phyloP scores from a whole-genome alignment of 2,113 vertebrate species.

The Protobothrops mucrosquamatus region DNA sequence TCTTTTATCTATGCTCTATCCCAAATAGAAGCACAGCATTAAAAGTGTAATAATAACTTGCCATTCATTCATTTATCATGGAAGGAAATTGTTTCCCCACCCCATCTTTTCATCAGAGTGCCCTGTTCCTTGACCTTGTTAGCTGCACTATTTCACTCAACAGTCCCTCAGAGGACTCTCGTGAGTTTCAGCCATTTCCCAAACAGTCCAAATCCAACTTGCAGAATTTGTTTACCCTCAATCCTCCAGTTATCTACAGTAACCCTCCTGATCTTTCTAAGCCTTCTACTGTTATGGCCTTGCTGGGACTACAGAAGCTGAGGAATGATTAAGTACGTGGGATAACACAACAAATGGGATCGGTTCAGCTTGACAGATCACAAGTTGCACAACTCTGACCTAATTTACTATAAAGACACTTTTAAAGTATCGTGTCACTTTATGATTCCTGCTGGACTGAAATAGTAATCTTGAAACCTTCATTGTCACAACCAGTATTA shows the following conservation, averaged over 20 bases:
- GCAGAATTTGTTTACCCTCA: neutral
- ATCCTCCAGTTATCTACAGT: neutral
- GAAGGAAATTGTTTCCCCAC: neutral
- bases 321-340: neutral
- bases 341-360: neutral
- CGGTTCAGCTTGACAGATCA: neutral
- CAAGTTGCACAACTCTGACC: neutral
- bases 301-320: neutral
- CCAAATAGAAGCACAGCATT: constrained; percentile 4
- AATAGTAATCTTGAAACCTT: neutral
- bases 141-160: neutral
- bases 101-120: neutral
- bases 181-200: neutral
- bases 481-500: constrained; percentile 1
- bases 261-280: neutral
- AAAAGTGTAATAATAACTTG: neutral
- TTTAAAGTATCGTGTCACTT: neutral
- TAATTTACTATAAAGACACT: neutral
- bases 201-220: neutral
- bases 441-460: constrained; percentile 1
- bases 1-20: neutral
- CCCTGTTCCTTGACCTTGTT: neutral
- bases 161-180: neutral
- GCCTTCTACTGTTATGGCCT: neutral
- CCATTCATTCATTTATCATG: neutral